A percentile compares a stretch with the other conserved stretches of the same genome.
These are phyloP conservation scores for Lepidocolaptes lacrymiger DNA, from an alignment of 2,797 vertebrate species.

Conservation along the genomic window DNA sequence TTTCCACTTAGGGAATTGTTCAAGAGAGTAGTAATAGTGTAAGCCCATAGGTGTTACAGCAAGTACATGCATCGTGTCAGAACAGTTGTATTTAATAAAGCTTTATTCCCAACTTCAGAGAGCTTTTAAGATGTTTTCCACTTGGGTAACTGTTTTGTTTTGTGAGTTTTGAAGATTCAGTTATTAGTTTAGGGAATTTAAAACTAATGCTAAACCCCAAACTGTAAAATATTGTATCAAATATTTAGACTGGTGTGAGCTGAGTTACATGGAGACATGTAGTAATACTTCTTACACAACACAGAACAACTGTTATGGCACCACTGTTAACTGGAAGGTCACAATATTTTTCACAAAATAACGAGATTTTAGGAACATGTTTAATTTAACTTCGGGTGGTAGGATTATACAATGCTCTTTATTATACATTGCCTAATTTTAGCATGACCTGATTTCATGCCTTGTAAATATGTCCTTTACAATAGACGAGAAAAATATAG, in stretches of 20 bases:
- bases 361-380: background rate
- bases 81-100: conserved; percentile 74
- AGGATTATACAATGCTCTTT: background rate
- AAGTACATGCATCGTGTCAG: conserved; percentile 69
- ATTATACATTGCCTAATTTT: background rate
- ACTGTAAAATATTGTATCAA: conserved; percentile 61
- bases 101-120: conserved; percentile 69
- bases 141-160: conserved; percentile 68
- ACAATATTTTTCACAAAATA: conserved; percentile 20
- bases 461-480: background rate
- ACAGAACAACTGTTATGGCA: conserved; percentile 40
- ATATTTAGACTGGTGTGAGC: conserved; percentile 61
- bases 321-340: conserved; percentile 22
- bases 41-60: conserved; percentile 67
- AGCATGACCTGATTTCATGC: background rate
- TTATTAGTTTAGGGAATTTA: conserved; percentile 69
- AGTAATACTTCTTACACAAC: conserved; percentile 44
- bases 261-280: conserved; percentile 49
- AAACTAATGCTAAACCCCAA: conserved; percentile 64
- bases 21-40: conserved; percentile 59
- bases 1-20: conserved; percentile 67
- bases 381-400: background rate
- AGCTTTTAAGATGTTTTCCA: conserved; percentile 77
- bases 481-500: background rate
- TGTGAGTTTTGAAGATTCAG: conserved; percentile 65